phyloP scores from a whole-genome alignment of 1,140 invertebrate species.

The Drosophila oshimai region DNA sequence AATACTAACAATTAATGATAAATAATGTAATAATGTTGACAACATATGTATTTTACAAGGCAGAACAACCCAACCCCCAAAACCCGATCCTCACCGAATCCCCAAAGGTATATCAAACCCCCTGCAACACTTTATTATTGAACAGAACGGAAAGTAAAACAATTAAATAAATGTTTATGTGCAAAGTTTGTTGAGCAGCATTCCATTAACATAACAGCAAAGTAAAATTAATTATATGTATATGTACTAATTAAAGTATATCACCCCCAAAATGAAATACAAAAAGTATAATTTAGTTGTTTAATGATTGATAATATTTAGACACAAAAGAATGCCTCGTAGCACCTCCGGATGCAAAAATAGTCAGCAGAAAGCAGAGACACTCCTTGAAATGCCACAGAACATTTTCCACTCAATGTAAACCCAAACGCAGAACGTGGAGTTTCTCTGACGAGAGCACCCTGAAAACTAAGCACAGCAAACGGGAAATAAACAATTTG shows the following conservation, averaged over 20 bases:
- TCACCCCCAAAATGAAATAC: conserved; percentile 38
- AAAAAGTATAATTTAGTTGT: conserved; percentile 71
- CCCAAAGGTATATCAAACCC: conserved; percentile 46
- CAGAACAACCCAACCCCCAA: conserved; percentile 11
- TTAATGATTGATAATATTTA: conserved; percentile 62
- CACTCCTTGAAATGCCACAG: conserved; percentile 27
- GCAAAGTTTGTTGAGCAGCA: conserved; percentile 63
- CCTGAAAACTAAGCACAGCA: conserved; percentile 36
- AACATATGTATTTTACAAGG: conserved; percentile 55
- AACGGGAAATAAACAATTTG: conserved; percentile 41
- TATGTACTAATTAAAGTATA: conserved; percentile 75
- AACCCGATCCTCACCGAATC: conserved; percentile 42
- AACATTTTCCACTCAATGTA: conserved; percentile 43
- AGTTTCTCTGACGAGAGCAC: conserved; percentile 7
- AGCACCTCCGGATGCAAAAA: conserved; percentile 17
- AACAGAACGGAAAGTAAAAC: conserved; percentile 1
- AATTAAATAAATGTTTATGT: conserved; percentile 42
- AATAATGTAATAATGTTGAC: conserved; percentile 67
- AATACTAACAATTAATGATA: conserved; percentile 48
- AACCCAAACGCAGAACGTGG: conserved; percentile 13
- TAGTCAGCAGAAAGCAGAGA: conserved; percentile 19
- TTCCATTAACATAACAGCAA: conserved; percentile 64
- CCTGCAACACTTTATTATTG: conserved; percentile 55
- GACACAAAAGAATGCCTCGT: conserved; percentile 8
- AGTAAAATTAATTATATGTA: conserved; percentile 55